phyloP scores from a whole-genome alignment of 2,113 vertebrate species.

The Stomatorhinus ivindoensis region DNA sequence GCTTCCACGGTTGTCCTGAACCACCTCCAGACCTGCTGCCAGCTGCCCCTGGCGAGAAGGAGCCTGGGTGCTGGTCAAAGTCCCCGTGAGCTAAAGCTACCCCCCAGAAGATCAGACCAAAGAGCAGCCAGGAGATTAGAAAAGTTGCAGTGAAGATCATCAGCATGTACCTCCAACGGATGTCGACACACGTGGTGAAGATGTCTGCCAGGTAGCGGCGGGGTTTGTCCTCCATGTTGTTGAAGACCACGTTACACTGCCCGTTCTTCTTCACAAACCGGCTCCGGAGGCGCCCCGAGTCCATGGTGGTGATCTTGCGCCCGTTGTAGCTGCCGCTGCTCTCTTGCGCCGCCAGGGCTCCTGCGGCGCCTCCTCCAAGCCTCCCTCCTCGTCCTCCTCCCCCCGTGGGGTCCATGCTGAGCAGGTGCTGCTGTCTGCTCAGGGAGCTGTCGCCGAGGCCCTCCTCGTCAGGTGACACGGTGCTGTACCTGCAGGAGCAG shows the following conservation, averaged over 20 bases:
- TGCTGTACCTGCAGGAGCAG: slow-evolving; percentile 63
- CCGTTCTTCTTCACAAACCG: slow-evolving; percentile 98
- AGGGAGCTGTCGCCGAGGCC: slow-evolving; percentile 47
- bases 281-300: slow-evolving; percentile 74
- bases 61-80: slow-evolving; percentile 53
- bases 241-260: slow-evolving; percentile 90
- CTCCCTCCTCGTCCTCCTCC: slow-evolving; percentile 53
- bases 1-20: slow-evolving; percentile 47
- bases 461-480: slow-evolving; percentile 76
- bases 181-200: slow-evolving; percentile 97
- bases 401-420: slow-evolving; percentile 42
- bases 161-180: slow-evolving; percentile 90
- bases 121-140: slow-evolving; percentile 88
- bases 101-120: slow-evolving; percentile 85
- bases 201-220: slow-evolving; percentile 91
- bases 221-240: slow-evolving; percentile 88
- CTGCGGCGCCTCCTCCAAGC: slow-evolving; percentile 50
- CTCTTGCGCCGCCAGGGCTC: slow-evolving; percentile 42
- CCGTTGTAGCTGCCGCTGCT: slow-evolving; percentile 65
- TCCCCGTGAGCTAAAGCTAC: slow-evolving; percentile 86
- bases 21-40: slow-evolving; percentile 20
- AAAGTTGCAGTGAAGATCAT: slow-evolving; percentile 82
- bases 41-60: slow-evolving; percentile 31
- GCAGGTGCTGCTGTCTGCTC: slow-evolving; percentile 12
- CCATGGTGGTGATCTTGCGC: slow-evolving; percentile 62